A percentile compares a stretch with the other conserved stretches of the same genome.
Conservation (phyloP, 2,888 invertebrate genomes). For the Sthenelais limicola region DNA sequence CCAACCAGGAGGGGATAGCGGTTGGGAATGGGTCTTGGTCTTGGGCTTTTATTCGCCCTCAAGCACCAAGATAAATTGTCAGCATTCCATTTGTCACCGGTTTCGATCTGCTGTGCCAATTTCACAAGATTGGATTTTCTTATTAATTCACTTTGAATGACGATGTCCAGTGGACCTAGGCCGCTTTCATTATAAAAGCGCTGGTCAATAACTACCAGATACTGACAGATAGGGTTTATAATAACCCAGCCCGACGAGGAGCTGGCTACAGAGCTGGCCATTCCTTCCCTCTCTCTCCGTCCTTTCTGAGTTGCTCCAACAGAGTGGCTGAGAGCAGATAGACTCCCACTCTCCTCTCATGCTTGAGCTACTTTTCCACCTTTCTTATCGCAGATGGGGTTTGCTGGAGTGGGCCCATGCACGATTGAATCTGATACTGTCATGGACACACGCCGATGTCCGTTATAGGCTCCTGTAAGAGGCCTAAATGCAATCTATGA, state of each 20-base stretch:
- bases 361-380: conserved; percentile 9
- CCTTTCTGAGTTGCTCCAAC: no score
- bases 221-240: background rate
- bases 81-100: conserved; percentile 26
- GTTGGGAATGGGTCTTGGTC: no score
- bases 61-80: conserved; percentile 15
- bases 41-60: conserved; percentile 21
- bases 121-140: conserved; percentile 33
- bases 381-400: conserved; percentile 23
- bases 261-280: background rate
- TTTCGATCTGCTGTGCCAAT: conserved; percentile 28
- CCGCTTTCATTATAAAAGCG: background rate
- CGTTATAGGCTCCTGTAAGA: no score
- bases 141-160: conserved; percentile 36
- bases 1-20: no score
- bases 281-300: background rate
- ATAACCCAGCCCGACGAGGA: no score
- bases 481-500: no score
- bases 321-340: no score
- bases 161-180: conserved; percentile 12
- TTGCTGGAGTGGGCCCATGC: no score
- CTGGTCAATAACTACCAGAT: background rate
- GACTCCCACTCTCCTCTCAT: conserved; percentile 24
- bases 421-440: no score
- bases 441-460: no score